These are phyloP conservation scores for Papilio polyxenes DNA, from an alignment of 1,140 invertebrate genomes.

Conservation along the genomic window DNA sequence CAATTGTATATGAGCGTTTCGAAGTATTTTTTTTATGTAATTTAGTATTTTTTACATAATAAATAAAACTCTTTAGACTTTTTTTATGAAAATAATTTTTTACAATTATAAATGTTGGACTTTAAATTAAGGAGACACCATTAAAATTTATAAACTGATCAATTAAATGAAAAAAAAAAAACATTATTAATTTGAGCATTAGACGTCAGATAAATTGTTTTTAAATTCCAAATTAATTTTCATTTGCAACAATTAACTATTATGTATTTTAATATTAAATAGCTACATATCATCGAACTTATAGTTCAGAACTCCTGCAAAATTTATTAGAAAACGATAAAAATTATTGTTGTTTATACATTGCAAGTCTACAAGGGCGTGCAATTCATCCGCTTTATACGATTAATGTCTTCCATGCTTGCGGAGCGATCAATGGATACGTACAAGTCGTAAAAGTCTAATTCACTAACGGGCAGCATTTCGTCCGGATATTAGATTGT, in stretches of 20 bases:
- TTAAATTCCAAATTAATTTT: no score
- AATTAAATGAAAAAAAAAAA: no score
- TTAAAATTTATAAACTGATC: no score
- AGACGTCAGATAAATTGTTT: no score
- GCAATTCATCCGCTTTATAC: conserved; percentile 37
- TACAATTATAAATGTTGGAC: no score
- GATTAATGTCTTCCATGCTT: conserved; percentile 38
- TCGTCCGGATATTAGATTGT: conserved; percentile 45
- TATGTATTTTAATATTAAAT: neutral
- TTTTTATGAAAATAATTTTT: no score
- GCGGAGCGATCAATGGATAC: conserved; percentile 38
- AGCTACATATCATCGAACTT: neutral
- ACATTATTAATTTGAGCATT: neutral
- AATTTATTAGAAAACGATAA: neutral
- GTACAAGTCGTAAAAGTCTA: conserved; percentile 57
- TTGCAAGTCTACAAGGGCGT: conserved; percentile 19
- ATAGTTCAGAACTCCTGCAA: neutral
- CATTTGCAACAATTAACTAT: neutral
- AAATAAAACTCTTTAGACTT: no score
- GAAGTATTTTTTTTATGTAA: no score
- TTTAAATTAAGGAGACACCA: no score
- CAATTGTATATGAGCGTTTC: neutral
- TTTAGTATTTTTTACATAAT: no score
- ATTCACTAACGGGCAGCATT: conserved; percentile 57
- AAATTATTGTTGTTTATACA: neutral